Base-by-base conservation (phyloP, 2,113 vertebrate species). In the Hystrix cristata region DNA sequence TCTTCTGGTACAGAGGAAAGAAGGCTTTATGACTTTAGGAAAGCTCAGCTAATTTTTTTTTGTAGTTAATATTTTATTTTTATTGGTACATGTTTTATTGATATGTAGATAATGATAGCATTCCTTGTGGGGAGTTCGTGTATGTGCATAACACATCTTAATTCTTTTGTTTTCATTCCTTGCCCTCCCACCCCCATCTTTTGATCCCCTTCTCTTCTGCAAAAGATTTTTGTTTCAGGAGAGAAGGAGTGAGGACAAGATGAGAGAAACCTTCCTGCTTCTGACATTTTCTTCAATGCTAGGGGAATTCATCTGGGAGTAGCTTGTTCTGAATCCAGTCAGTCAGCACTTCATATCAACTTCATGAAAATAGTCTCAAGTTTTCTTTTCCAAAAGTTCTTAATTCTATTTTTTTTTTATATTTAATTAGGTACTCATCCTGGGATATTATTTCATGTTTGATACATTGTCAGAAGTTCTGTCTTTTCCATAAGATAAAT, bases 301-400 rank as follows among this genome's bases (percentile, higher is more conserved):
- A 79, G 25, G 18, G 27, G 60, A 2, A 48, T 21, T n/a, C 64
- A 65, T 15, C 6, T 13, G 6, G 2, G 0, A 0, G 25, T 4
- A 27, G 3, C 3, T 38, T 90, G 12, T 86, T 27, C 1, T 86
- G 64, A 91, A 71, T 55, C 14, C n/a, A 3, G 15, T 27, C 19
- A 80, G 65, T 59, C 3, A 12, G 48, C 48, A 53, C 3, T 72
- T 91, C n/a, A 55, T 48, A 57, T 2, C n/a, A 16, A 72, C 48
- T 57, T 82, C 65, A 65, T 51, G 27, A 59, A 74, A 51, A 18
- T 76, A 29, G 1, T 10, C 16, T 15, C 31, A 59, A 43, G 0
- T 67, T 64, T 80, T 83, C 46, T 55, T 72, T 46, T 72, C 34
- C 12, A 62, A 65, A 87, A 65, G 0, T 43, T 87, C 85, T 34